Percentiles rank a stretch among this genome's conserved stretches.
phyloP scores from a whole-genome alignment of 2,797 vertebrate genomes.

The Caiman crocodilus region DNA sequence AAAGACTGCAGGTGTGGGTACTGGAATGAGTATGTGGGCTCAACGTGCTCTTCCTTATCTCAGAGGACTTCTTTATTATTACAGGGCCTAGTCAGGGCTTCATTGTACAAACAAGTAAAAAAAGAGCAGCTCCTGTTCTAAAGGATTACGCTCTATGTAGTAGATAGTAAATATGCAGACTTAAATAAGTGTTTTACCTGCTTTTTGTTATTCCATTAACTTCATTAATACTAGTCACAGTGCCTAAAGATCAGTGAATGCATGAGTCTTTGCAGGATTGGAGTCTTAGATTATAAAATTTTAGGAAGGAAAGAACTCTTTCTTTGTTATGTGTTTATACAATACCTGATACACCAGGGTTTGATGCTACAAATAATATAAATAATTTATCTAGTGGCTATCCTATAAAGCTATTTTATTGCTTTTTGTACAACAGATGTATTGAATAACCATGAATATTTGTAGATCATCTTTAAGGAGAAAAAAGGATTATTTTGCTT shows the following conservation, averaged over 20 bases:
- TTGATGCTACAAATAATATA: not conserved
- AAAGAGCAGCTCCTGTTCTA: accelerated
- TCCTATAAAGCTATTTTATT: not conserved
- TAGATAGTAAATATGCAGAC: accelerated
- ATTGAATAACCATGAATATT: not conserved
- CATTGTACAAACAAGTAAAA: not conserved
- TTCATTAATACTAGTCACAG: not conserved
- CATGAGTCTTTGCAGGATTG: not conserved
- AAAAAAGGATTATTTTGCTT: not conserved
- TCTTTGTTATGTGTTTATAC: not conserved
- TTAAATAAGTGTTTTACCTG: not conserved
- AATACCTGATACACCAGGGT: not conserved
- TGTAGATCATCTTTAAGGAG: not conserved
- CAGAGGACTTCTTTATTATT: not conserved
- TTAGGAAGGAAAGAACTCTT: not conserved
- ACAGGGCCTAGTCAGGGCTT: not conserved
- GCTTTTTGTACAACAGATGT: not conserved
- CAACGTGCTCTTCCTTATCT: not conserved
- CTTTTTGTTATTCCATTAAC: not conserved
- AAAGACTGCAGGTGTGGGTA: not conserved
- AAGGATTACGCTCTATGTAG: not conserved
- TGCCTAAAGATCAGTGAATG: not conserved
- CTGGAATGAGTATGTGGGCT: not conserved
- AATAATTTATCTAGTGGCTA: accelerated
- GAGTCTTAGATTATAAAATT: not conserved